phyloP scores from a whole-genome alignment of 2,888 invertebrate genomes.

The Agrotis segetum region DNA sequence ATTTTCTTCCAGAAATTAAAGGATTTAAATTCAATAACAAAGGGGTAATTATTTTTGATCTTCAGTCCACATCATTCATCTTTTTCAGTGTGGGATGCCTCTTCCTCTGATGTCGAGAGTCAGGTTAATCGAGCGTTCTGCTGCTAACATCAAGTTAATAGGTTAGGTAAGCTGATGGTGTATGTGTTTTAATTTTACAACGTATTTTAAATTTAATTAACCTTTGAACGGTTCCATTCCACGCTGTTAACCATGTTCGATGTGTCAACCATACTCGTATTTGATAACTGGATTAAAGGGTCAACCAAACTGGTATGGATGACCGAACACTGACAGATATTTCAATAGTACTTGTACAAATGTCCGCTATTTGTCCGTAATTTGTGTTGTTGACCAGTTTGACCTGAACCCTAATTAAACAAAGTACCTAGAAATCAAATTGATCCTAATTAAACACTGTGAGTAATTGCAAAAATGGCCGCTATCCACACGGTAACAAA shows the following conservation, averaged over 20 bases:
- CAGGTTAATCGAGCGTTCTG: conserved; percentile 52
- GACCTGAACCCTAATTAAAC: neutral
- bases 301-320: neutral
- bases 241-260: neutral
- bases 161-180: neutral
- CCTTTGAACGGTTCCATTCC: neutral
- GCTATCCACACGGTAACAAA: conserved; percentile 24
- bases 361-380: neutral
- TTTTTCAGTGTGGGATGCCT: too few relatives aligned
- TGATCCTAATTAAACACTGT: conserved; percentile 32
- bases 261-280: neutral
- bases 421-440: neutral
- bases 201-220: too few relatives aligned
- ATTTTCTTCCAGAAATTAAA: too few relatives aligned
- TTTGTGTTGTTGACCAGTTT: neutral
- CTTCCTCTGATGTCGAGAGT: neutral
- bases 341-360: neutral
- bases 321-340: neutral
- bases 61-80: too few relatives aligned
- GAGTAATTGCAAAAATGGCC: conserved; percentile 33
- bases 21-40: too few relatives aligned
- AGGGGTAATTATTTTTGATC: too few relatives aligned
- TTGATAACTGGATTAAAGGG: neutral
- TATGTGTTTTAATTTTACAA: neutral
- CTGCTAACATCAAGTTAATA: conserved; percentile 23